A percentile compares a stretch with the other conserved stretches of the same genome.
These are phyloP conservation scores for Epinotia ramella DNA, from an alignment of 2,888 invertebrate genomes.

Conservation along the genomic window DNA sequence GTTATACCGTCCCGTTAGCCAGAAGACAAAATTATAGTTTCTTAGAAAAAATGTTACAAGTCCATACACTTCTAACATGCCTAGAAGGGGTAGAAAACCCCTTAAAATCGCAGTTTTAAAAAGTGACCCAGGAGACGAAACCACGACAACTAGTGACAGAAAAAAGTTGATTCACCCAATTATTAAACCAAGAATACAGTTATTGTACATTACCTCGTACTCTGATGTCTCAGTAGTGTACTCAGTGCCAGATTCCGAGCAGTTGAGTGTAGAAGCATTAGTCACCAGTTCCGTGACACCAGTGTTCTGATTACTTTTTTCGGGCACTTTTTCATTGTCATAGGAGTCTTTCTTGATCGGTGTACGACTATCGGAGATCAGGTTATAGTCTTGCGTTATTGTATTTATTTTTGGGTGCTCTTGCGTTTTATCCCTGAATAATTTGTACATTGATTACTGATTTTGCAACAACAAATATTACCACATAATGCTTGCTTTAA, in stretches of 20 bases:
- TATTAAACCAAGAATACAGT: background rate
- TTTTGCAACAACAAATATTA: no score
- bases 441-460: background rate
- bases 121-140: no score
- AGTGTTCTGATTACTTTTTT: background rate
- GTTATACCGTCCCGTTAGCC: no score
- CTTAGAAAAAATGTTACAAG: no score
- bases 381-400: background rate
- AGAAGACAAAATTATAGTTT: no score
- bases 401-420: background rate
- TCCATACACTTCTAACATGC: no score
- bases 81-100: no score
- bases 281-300: background rate
- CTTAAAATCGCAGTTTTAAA: no score
- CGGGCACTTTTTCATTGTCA: background rate
- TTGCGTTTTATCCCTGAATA: constrained; percentile 9
- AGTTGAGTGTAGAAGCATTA: background rate
- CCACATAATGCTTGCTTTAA: no score
- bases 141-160: no score
- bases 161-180: no score
- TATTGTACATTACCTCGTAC: constrained; percentile 15
- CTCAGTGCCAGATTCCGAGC: background rate
- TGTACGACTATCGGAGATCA: background rate
- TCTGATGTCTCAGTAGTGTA: constrained; percentile 5
- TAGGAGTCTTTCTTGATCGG: background rate